Conservation (phyloP, 1,140 invertebrate genomes). For the Papilio glaucus region DNA sequence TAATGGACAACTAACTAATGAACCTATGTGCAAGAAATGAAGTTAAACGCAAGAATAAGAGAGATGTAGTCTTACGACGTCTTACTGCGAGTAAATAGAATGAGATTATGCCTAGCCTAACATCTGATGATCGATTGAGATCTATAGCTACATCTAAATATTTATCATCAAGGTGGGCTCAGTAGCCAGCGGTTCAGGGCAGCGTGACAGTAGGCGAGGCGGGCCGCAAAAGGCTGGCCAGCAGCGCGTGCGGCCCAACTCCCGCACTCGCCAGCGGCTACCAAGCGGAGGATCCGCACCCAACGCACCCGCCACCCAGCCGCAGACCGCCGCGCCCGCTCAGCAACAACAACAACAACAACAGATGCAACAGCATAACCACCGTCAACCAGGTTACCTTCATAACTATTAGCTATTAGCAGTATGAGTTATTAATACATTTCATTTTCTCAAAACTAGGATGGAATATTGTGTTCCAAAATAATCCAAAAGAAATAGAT, state of each 20-base stretch:
- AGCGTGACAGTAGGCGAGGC: conserved; percentile 64
- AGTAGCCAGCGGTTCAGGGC: conserved; percentile 55
- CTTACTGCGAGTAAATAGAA: too few species aligned
- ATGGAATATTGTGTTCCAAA: too few species aligned
- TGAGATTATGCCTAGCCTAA: too few species aligned
- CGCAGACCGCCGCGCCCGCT: conserved; percentile 61
- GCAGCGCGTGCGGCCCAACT: conserved; percentile 59
- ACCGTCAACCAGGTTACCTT: conserved; percentile 45
- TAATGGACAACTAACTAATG: too few species aligned
- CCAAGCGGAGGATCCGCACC: conserved; percentile 64
- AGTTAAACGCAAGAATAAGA: too few species aligned
- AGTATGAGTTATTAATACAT: too few species aligned
- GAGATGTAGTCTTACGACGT: too few species aligned
- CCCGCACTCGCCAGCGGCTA: conserved; percentile 69
- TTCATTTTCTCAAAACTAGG: too few species aligned
- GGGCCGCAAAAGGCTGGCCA: conserved; percentile 49
- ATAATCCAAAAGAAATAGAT: too few species aligned
- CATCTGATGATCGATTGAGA: too few species aligned
- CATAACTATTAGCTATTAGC: too few species aligned
- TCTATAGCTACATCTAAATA: not conserved
- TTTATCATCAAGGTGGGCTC: conserved; percentile 52
- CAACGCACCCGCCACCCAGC: conserved; percentile 49
- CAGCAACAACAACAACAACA: conserved; percentile 76
- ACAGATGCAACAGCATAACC: conserved; percentile 64
- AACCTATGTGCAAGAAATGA: too few species aligned